phyloP scores from a whole-genome alignment of 1,140 invertebrate genomes.

The Probaryconus sp. region DNA sequence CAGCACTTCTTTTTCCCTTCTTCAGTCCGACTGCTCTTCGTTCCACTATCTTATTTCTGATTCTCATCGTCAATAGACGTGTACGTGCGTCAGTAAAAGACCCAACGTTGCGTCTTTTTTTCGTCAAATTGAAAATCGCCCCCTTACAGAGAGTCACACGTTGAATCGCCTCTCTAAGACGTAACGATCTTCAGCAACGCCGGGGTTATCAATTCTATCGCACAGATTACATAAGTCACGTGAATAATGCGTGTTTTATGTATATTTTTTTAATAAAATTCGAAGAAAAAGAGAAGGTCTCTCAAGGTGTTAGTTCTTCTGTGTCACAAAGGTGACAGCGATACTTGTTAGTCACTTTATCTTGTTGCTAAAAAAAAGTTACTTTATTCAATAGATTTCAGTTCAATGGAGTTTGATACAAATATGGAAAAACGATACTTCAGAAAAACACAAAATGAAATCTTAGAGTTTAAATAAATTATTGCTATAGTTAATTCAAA shows the following conservation, averaged over 20 bases:
- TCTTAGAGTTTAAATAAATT: too few relatives aligned
- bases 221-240: slow-evolving; percentile 35
- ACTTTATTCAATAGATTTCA: too few relatives aligned
- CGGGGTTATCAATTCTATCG: slow-evolving; percentile 48
- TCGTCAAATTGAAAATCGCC: slow-evolving; percentile 61
- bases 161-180: not conserved
- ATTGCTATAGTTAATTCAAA: too few relatives aligned
- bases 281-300: too few relatives aligned
- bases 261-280: slow-evolving; percentile 10
- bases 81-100: slow-evolving; percentile 51
- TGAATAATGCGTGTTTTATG: slow-evolving; percentile 27
- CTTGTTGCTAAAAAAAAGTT: too few relatives aligned
- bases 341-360: too few relatives aligned
- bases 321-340: too few relatives aligned
- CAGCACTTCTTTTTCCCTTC: slow-evolving; percentile 39
- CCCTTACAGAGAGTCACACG: slow-evolving; percentile 1
- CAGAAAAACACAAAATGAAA: too few relatives aligned
- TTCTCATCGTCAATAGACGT: slow-evolving; percentile 50
- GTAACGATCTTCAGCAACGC: slow-evolving; percentile 40
- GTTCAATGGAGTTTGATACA: too few relatives aligned
- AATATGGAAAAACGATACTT: too few relatives aligned
- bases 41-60: slow-evolving; percentile 52
- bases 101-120: slow-evolving; percentile 45
- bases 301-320: too few relatives aligned
- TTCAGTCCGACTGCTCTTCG: slow-evolving; percentile 15